These are phyloP conservation scores for Halcyon malimbica DNA, from an alignment of 2,113 vertebrate species.

Conservation along the genomic window DNA sequence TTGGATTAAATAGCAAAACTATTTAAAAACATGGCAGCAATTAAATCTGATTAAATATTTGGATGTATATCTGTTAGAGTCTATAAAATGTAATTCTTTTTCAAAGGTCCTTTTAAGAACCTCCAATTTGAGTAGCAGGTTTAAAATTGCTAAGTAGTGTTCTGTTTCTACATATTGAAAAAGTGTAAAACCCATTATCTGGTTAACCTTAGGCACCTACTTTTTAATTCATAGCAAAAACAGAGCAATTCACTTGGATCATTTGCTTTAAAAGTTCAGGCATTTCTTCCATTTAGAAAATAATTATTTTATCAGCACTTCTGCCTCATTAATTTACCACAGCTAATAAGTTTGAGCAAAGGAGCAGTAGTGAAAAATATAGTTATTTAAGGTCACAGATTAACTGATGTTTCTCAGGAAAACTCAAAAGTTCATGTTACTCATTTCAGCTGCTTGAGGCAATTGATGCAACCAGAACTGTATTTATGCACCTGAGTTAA, in stretches of 20 bases:
- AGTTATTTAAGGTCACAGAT: constrained; percentile 17
- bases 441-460: not conserved
- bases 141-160: not conserved
- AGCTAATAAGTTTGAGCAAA: not conserved
- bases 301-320: constrained; percentile 23
- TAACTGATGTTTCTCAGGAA: not conserved
- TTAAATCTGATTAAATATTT: not conserved
- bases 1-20: not conserved
- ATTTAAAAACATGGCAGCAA: not conserved
- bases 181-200: not conserved
- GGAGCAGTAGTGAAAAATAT: not conserved
- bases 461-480: not conserved
- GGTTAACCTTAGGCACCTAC: not conserved
- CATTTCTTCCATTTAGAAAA: not conserved
- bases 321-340: not conserved
- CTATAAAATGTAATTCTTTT: not conserved
- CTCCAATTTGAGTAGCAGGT: not conserved
- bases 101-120: not conserved
- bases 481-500: not conserved
- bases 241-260: not conserved
- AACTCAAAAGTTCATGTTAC: not conserved
- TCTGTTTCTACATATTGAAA: not conserved
- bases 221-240: not conserved
- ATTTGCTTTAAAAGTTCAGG: not conserved
- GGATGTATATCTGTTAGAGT: not conserved